These are phyloP conservation scores for Sterna hirundo DNA, from an alignment of 2,113 vertebrate genomes.

Conservation along the genomic window DNA sequence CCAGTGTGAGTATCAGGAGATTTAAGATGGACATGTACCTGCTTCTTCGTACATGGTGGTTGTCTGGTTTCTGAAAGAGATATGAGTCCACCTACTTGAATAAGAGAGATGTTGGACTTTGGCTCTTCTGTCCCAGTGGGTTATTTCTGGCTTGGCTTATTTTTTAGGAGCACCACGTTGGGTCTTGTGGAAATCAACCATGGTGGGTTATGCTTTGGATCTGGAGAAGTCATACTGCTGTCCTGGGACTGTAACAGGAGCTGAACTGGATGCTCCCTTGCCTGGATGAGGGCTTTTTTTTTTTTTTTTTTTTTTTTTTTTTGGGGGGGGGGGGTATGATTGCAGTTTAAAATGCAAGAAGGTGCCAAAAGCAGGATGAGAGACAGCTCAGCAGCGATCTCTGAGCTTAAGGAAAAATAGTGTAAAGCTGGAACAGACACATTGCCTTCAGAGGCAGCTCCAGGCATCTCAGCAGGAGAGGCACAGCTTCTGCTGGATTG, in stretches of 20 bases:
- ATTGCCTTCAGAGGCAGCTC: background rate
- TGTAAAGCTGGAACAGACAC: conserved; percentile 21
- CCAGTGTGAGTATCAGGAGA: accelerated
- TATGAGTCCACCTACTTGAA: background rate
- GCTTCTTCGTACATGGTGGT: background rate
- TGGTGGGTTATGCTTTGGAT: background rate
- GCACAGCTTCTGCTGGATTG: conserved; percentile 11
- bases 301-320: background rate
- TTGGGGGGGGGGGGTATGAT: background rate
- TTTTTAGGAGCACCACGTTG: background rate
- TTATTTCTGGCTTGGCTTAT: background rate
- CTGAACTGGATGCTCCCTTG: background rate
- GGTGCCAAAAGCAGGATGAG: conserved; percentile 20
- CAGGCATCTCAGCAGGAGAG: conserved; percentile 46
- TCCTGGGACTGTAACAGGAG: background rate
- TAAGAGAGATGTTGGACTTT: background rate
- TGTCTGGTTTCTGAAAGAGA: background rate
- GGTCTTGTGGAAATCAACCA: background rate
- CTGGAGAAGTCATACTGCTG: background rate
- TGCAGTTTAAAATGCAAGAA: background rate
- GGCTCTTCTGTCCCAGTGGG: background rate
- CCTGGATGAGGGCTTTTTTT: background rate
- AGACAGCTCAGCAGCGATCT: background rate
- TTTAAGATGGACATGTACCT: background rate
- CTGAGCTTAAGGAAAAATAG: conserved; percentile 32